Percentiles rank a stretch among this genome's conserved stretches.
phyloP scores from a whole-genome alignment of 2,113 vertebrate genomes.

The Hyperoodon ampullatus region DNA sequence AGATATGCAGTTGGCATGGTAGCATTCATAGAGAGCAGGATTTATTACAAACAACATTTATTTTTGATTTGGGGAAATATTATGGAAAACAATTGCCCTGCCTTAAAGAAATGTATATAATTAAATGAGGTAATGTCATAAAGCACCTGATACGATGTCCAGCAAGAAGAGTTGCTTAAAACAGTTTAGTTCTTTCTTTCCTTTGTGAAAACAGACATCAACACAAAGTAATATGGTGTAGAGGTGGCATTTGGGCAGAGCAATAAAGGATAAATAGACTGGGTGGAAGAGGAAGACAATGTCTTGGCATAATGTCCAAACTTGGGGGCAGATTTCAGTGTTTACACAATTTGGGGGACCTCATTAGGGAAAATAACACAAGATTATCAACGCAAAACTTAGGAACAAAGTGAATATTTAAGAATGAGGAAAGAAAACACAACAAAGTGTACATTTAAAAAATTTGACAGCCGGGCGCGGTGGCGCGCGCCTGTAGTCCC shows the following conservation, averaged over 20 bases:
- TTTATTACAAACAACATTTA: background rate
- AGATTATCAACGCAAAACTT: background rate
- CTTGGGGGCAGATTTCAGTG: background rate
- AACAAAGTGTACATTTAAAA: background rate
- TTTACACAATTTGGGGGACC: background rate
- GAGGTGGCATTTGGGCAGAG: background rate
- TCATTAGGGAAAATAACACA: background rate
- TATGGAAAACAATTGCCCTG: background rate
- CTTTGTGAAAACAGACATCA: constrained; percentile 12
- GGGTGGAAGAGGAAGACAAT: background rate
- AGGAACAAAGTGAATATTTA: background rate
- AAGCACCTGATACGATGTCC: background rate
- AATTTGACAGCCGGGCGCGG: no score
- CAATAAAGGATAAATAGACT: background rate
- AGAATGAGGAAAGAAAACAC: background rate
- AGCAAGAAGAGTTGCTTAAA: constrained; percentile 14
- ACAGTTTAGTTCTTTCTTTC: constrained; percentile 15
- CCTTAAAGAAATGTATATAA: background rate
- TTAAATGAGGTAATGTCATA: background rate
- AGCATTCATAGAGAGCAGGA: background rate
- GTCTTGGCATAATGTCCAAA: background rate
- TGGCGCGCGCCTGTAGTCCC: no score
- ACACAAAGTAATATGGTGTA: background rate
- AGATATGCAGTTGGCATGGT: background rate
- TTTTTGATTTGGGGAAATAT: constrained; percentile 55